Percentiles rank a stretch among this genome's conserved stretches.
These are phyloP conservation scores for Leptodirus hochenwartii DNA, from an alignment of 2,888 invertebrate species.

Conservation along the genomic window DNA sequence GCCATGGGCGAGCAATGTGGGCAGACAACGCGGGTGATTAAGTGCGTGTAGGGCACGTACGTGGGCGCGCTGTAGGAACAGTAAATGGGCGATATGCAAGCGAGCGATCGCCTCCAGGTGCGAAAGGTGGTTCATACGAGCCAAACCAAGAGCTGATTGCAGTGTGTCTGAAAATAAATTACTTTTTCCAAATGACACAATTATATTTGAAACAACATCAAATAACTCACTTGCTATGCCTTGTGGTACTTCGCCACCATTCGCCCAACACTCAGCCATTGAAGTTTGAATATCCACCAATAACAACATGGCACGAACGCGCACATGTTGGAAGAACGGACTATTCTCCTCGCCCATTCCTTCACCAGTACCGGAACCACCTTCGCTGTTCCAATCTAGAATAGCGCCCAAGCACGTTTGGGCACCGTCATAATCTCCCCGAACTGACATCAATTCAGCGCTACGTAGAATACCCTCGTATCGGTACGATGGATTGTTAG, in stretches of 20 bases:
- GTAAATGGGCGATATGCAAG: constrained; percentile 61
- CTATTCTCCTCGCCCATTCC: constrained; percentile 35
- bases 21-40: too few species aligned
- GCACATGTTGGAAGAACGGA: constrained; percentile 33
- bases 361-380: constrained; percentile 15
- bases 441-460: constrained; percentile 36
- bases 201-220: too few species aligned
- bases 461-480: constrained; percentile 11
- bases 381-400: constrained; percentile 26
- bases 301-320: constrained; percentile 49
- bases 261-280: too few species aligned
- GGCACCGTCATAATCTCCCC: constrained; percentile 29
- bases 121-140: constrained; percentile 56
- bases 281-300: constrained; percentile 45
- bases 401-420: constrained; percentile 30
- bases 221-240: too few species aligned
- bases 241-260: constrained; percentile 25
- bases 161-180: constrained; percentile 39
- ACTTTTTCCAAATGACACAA: too few species aligned
- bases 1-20: constrained; percentile 61
- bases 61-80: constrained; percentile 60
- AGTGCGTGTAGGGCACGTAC: too few species aligned
- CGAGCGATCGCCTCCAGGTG: constrained; percentile 57
- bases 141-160: constrained; percentile 54
- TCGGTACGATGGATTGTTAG: too few species aligned